Percentiles rank a stretch among this genome's conserved stretches.
Evolutionary conservation across 37 sponge, comb jelly and placozoan genomes (phyloP).

Genomic region (Diacarnus erythraeanus): DNA sequence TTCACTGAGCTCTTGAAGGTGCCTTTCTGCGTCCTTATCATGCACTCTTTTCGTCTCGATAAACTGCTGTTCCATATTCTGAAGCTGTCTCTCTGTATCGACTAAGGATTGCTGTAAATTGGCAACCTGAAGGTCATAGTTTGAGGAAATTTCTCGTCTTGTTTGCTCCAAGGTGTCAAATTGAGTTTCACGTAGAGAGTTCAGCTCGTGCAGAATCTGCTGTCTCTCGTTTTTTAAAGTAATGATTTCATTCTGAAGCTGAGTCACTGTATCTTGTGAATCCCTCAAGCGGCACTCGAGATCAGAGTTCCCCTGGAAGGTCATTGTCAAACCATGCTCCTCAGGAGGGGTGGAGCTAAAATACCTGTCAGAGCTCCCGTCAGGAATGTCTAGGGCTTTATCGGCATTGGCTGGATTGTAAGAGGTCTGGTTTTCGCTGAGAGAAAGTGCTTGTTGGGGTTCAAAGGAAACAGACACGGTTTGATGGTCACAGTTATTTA

Average conservation of each 20-base stretch:
- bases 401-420: not conserved
- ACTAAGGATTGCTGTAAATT: slow-evolving; percentile 34
- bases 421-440: too few relatives aligned
- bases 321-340: not conserved
- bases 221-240: not conserved
- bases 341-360: not conserved
- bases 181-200: slow-evolving; percentile 11
- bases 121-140: slow-evolving; percentile 8
- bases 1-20: slow-evolving; percentile 11
- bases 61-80: slow-evolving; percentile 22
- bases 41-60: not conserved
- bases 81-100: slow-evolving; percentile 6
- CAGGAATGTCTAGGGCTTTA: not conserved
- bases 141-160: slow-evolving; percentile 4
- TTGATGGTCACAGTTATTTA: too few relatives aligned
- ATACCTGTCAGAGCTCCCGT: not conserved
- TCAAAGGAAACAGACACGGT: too few relatives aligned
- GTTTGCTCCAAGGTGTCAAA: slow-evolving; percentile 10
- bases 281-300: slow-evolving; percentile 16
- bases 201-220: slow-evolving; percentile 28
- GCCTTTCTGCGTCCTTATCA: not conserved
- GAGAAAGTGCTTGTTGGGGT: too few relatives aligned
- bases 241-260: slow-evolving; percentile 15
- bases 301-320: not conserved
- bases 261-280: not conserved